Percentiles rank a stretch among this genome's conserved stretches.
These are phyloP conservation scores for Polypterus bichir DNA, from an alignment of 2,113 vertebrate species.

Conservation along the genomic window DNA sequence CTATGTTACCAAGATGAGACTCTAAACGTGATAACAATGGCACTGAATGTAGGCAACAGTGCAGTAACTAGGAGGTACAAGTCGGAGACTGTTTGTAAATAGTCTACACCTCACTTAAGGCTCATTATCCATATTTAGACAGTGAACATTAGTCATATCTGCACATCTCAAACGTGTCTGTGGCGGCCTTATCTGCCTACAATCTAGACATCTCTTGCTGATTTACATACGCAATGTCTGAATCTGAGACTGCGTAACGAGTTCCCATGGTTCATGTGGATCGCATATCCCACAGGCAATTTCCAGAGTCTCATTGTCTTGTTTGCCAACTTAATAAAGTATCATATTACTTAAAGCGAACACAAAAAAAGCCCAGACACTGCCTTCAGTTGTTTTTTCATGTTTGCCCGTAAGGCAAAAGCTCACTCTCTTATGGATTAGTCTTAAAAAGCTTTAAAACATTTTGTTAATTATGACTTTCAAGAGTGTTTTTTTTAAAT, in stretches of 20 bases:
- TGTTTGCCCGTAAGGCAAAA: slow-evolving; percentile 33
- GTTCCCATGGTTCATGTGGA: slow-evolving; percentile 49
- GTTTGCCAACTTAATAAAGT: slow-evolving; percentile 47
- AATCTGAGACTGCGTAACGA: slow-evolving; percentile 19
- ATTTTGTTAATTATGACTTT: slow-evolving; percentile 44
- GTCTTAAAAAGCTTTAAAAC: slow-evolving; percentile 33
- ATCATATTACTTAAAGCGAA: slow-evolving; percentile 34
- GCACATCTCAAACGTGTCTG: slow-evolving; percentile 3
- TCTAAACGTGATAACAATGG: no score
- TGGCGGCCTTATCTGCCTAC: not conserved
- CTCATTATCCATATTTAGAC: slow-evolving; percentile 2
- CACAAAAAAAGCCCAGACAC: slow-evolving; percentile 22
- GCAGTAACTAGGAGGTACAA: not conserved
- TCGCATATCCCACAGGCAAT: slow-evolving; percentile 25
- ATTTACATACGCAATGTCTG: slow-evolving; percentile 3
- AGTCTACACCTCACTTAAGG: slow-evolving; percentile 1
- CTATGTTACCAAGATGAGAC: no score
- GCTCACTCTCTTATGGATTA: slow-evolving; percentile 29
- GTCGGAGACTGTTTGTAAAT: slow-evolving; percentile 1
- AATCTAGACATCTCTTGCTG: not conserved
- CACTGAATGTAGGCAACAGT: no score
- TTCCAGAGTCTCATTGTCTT: slow-evolving; percentile 38
- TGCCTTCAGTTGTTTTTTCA: slow-evolving; percentile 27
- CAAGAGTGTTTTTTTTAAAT: slow-evolving; percentile 14
- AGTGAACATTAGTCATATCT: slow-evolving; percentile 1